Conservation (phyloP, 92 coral and sea anemone genomes). For the Porites evermanni region DNA sequence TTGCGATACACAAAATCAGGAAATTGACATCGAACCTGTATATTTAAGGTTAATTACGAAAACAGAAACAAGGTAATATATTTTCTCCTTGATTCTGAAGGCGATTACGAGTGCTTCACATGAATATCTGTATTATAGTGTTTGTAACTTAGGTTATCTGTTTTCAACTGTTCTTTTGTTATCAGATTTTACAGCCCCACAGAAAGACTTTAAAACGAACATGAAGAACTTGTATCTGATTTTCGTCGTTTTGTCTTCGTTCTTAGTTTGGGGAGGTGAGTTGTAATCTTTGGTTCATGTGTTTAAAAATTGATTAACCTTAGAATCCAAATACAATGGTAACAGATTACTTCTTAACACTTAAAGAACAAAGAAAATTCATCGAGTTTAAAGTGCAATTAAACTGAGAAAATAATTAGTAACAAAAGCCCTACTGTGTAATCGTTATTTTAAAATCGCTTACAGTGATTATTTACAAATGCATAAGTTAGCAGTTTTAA, state of each 20-base stretch:
- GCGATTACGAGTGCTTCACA: neutral
- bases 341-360: neutral
- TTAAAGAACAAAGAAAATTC: neutral
- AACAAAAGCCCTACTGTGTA: too few species aligned
- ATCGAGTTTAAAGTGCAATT: too few species aligned
- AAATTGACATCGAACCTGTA: neutral
- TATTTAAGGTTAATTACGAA: neutral
- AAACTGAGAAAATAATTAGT: too few species aligned
- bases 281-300: neutral
- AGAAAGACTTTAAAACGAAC: neutral
- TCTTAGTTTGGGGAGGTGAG: conserved; percentile 31
- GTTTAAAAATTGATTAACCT: conserved; percentile 24
- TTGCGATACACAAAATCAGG: neutral
- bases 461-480: too few species aligned
- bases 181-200: neutral
- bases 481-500: too few species aligned
- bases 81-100: neutral
- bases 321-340: neutral
- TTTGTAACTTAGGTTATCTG: too few species aligned
- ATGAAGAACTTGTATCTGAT: conserved; percentile 8
- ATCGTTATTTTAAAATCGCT: too few species aligned
- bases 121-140: neutral
- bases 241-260: conserved; percentile 20
- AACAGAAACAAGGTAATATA: conserved; percentile 3
- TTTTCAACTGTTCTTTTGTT: neutral